Evolutionary conservation across 2,888 invertebrate species (phyloP), one percentile per base, ranked within the genome.

Genomic region (Graphium colonna): DNA sequence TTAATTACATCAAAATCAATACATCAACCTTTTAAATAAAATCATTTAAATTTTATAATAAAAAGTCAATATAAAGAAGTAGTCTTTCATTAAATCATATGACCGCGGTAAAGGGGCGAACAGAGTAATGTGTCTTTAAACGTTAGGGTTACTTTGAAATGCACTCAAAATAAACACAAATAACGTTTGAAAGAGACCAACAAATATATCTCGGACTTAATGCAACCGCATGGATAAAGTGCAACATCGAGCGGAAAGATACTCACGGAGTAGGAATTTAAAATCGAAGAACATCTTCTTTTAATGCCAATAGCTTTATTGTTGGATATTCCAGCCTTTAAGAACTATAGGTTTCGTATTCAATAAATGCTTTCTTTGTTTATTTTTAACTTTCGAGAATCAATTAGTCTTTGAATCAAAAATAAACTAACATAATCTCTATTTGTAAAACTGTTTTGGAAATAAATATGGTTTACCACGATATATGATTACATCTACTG

Each of bases 261-360:
- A 49, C 48, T 15, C 17, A 15, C 36, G 12, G 21, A n/a, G 18
- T 16, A 12, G 13, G 18, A 31, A 41, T 41, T 41, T 41, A 28
- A 41, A 41, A 41, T 31, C 40, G 49, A 49, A 41, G 49, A 41
- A 41, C 49, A 16, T 15, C 44, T 49, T 17, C 16, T 49, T 49
- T 49, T 49, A 49, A 49, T 41, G 41, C 49, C 40, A 17, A 49
- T 31, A 49, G 49, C 49, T 49, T 41, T 49, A 49, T 49, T 49
- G 41, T 17, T 9, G 40, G 41, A 49, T 49, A 41, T 40, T 12
- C 40, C 40, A n/a, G 48, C 16, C 40, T 40, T 16, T 9, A 43
- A 43, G 41, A 1, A 13, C 36, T 12, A 36, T 36, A 12, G 36
- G 31, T 31, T 3, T 31, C 10, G 31, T 10, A 31, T 31, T 31